Conservation (phyloP, 2,113 vertebrate species). For the Syngnathus typhle region DNA sequence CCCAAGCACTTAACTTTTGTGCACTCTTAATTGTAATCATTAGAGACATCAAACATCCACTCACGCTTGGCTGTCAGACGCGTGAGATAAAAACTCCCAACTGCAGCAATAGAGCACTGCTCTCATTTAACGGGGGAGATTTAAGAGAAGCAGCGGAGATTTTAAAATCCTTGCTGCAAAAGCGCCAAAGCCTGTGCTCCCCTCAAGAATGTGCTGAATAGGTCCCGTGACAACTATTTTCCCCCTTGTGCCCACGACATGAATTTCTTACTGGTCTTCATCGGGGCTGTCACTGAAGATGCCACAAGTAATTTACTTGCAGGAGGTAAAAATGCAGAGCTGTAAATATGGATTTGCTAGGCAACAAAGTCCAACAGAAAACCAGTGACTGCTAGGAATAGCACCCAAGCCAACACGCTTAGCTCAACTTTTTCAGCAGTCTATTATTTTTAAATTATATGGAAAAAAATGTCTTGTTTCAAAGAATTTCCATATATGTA, state of each 20-base stretch:
- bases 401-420: too few relatives aligned
- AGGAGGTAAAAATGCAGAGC: not conserved
- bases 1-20: constrained; percentile 8
- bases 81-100: constrained; percentile 47
- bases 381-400: not conserved
- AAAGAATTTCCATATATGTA: too few relatives aligned
- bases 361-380: not conserved
- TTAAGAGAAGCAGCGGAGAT: constrained; percentile 25
- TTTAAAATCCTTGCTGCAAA: constrained; percentile 30
- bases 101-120: constrained; percentile 38
- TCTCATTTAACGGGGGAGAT: constrained; percentile 31
- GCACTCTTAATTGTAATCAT: constrained; percentile 25
- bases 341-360: not conserved
- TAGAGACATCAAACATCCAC: constrained; percentile 29
- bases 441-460: too few relatives aligned
- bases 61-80: constrained; percentile 21
- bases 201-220: constrained; percentile 49
- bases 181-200: constrained; percentile 22
- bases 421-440: too few relatives aligned
- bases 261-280: not conserved
- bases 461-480: too few relatives aligned
- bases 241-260: not conserved
- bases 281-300: not conserved
- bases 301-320: not conserved
- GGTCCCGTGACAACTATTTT: constrained; percentile 8